Percentiles rank a stretch among this genome's conserved stretches.
Evolutionary conservation across 2,888 invertebrate genomes (phyloP).

Genomic region (Synergus gifuensis): DNA sequence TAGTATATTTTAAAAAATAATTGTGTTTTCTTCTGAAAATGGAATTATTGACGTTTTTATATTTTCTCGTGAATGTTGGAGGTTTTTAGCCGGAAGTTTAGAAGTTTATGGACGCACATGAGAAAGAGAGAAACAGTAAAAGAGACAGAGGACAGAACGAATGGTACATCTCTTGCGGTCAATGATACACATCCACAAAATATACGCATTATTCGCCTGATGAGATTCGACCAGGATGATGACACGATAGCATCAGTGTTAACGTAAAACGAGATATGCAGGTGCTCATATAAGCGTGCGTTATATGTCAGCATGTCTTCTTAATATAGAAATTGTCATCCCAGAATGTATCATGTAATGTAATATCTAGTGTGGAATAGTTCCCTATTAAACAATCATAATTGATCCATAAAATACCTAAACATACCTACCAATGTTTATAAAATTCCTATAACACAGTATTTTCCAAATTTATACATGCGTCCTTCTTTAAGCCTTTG

Average conservation of each 20-base stretch:
- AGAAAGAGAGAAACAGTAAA: conserved; percentile 20
- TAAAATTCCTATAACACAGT: not conserved
- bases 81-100: conserved; percentile 24
- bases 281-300: conserved; percentile 25
- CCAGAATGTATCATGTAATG: not conserved
- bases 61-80: conserved; percentile 1
- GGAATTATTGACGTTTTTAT: not conserved
- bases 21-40: not conserved
- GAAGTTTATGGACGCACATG: conserved; percentile 16
- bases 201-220: not conserved
- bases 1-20: not conserved
- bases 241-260: conserved; percentile 31
- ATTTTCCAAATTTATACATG: not conserved
- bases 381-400: no score
- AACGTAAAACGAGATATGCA: conserved; percentile 7
- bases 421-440: not conserved
- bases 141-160: conserved; percentile 34
- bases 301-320: conserved; percentile 7
- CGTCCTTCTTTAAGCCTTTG: not conserved
- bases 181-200: not conserved
- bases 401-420: no score
- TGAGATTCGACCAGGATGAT: conserved; percentile 34
- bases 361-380: no score
- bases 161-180: conserved; percentile 2
- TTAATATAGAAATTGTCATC: not conserved